phyloP scores from a whole-genome alignment of 2,888 invertebrate species.

The Ectropis crepuscularia region DNA sequence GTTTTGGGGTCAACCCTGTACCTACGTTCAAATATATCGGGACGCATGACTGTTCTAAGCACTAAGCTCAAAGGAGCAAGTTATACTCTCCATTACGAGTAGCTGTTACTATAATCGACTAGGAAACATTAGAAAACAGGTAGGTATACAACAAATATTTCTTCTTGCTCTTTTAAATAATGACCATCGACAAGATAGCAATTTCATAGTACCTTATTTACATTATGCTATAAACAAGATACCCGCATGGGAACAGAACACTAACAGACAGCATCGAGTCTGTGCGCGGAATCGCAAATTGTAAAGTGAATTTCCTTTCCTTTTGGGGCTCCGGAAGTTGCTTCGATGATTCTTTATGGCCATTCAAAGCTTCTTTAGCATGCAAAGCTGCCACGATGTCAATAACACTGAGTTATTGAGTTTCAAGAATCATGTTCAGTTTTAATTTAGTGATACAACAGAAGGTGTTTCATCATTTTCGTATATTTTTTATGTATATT shows the following conservation, averaged over 20 bases:
- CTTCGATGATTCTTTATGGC: constrained; percentile 57
- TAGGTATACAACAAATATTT: not conserved
- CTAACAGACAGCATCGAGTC: constrained; percentile 55
- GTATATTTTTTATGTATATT: too few relatives aligned
- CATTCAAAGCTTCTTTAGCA: constrained; percentile 58
- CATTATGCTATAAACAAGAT: constrained; percentile 51
- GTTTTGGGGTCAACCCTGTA: too few relatives aligned
- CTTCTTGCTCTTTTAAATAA: not conserved
- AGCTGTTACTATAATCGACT: too few relatives aligned
- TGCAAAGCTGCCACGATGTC: constrained; percentile 62
- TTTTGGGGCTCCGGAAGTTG: constrained; percentile 77
- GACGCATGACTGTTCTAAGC: too few relatives aligned
- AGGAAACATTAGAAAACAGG: too few relatives aligned
- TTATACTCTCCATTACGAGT: too few relatives aligned
- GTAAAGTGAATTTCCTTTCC: constrained; percentile 77
- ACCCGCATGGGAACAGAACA: constrained; percentile 58
- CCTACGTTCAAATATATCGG: too few relatives aligned
- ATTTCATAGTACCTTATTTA: constrained; percentile 18
- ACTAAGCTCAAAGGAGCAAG: too few relatives aligned
- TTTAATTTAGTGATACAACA: not conserved
- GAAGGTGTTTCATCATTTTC: too few relatives aligned
- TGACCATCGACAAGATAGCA: not conserved
- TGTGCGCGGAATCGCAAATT: constrained; percentile 72
- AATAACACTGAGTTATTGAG: constrained; percentile 54
- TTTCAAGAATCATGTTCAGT: not conserved